Evolutionary conservation across 2,888 invertebrate genomes (phyloP), one percentile per base, ranked within the genome.

Genomic region (Torymus auratus): DNA sequence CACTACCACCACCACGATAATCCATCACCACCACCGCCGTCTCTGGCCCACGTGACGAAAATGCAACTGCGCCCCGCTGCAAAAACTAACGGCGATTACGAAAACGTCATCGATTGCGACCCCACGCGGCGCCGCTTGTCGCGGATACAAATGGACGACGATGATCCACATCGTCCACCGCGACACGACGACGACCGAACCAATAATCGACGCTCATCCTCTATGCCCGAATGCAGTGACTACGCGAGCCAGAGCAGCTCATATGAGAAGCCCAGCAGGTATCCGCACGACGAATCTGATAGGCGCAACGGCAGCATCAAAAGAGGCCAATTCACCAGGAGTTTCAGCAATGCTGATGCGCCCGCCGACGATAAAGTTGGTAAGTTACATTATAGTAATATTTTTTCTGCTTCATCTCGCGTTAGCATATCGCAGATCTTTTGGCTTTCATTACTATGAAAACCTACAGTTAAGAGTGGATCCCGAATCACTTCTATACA

Each of bases 301-400:
- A 50, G 87, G 23, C 88, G 87, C 78, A 88, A 88, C 76, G 93
- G 93, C 15, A 94, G 93, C 81, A 92, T 93, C 55, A 88, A 93
- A 89, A 90, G 93, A 89, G 89, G 89, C 80, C 92, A 94, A 85
- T 96, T 96, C 89, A 95, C 95, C 78, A 93, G 96, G 86, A 96
- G 96, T 91, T 93, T 96, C 84, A 96, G 96, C 87, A 96, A 96
- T 91, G 94, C 96, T 23, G 96, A 96, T 88, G 94, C 94, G 70
- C 95, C 96, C 55, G 93, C 95, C 12, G 97, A 96, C 87, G 97
- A 97, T 90, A 96, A 97, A 94, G 94, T 93, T 87, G 95, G 95
- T 95, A 88, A 92, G 92, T 89, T 67, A 11, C 14, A 58, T 52
- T 17, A 41, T 41, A 10, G 15, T 2, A 20, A 20, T 20, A 20